phyloP scores from a whole-genome alignment of 1,140 invertebrate genomes.

The Episyrphus balteatus region DNA sequence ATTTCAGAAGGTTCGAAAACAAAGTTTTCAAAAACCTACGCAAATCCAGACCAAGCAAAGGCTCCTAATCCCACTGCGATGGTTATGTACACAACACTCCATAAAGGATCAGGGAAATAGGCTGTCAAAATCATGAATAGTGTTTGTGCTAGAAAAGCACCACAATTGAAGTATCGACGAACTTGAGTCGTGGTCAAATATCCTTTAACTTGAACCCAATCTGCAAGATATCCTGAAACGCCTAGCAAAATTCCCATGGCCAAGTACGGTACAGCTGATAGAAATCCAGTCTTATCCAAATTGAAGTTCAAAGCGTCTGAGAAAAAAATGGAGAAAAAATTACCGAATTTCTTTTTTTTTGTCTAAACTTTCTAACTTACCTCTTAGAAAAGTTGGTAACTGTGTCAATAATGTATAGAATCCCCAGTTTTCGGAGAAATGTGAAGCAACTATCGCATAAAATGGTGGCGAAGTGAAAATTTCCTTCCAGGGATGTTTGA shows the following conservation, averaged over 20 bases:
- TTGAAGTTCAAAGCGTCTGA: constrained; percentile 60
- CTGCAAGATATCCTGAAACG: constrained; percentile 67
- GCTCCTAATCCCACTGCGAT: constrained; percentile 79
- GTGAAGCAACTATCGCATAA: constrained; percentile 81
- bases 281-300: constrained; percentile 62
- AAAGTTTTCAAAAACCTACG: constrained; percentile 39
- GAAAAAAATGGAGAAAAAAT: constrained; percentile 20
- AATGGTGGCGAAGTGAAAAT: constrained; percentile 75
- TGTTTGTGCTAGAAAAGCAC: constrained; percentile 67
- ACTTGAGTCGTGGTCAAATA: constrained; percentile 62
- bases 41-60: constrained; percentile 80
- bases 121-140: constrained; percentile 73
- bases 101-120: constrained; percentile 49
- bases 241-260: constrained; percentile 73
- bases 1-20: background rate
- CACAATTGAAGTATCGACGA: constrained; percentile 61
- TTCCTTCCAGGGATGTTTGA: constrained; percentile 63
- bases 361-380: constrained; percentile 43
- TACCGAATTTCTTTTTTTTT: background rate
- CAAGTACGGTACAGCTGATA: constrained; percentile 76
- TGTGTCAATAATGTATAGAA: constrained; percentile 87
- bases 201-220: constrained; percentile 53
- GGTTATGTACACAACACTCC: constrained; percentile 64
- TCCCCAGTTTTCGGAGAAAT: constrained; percentile 93
- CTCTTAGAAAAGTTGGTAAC: constrained; percentile 82